Conservation (phyloP, 1,140 invertebrate species). For the Pollicipes pollicipes region DNA sequence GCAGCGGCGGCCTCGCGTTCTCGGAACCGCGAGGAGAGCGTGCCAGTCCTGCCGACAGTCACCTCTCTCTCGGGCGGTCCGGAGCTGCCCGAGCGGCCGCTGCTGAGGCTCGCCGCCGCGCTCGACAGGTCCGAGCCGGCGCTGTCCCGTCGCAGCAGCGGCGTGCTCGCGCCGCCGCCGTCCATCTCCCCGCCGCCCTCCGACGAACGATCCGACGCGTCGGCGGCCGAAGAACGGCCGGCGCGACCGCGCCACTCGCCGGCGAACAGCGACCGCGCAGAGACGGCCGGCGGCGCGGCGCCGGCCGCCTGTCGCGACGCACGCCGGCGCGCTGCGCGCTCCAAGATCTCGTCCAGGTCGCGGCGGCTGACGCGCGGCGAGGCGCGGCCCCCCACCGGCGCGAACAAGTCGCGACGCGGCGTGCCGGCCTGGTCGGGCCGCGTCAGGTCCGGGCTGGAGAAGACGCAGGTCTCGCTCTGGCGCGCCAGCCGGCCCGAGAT, state of each 20-base stretch:
- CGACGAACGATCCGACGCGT: neutral
- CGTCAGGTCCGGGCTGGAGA: neutral
- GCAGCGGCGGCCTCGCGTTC: no score
- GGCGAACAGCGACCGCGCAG: neutral
- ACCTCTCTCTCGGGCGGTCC: neutral
- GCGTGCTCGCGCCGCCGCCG: no score
- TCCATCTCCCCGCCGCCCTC: neutral
- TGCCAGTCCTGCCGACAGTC: no score
- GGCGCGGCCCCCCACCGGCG: no score
- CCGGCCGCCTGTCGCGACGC: neutral
- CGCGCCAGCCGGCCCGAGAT: neutral
- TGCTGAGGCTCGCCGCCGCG: no score
- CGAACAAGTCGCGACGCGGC: neutral
- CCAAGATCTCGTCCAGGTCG: neutral
- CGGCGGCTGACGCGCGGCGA: neutral
- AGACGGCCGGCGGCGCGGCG: neutral
- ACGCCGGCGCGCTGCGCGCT: neutral
- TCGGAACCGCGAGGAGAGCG: no score
- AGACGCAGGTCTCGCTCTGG: neutral
- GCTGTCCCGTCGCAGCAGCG: neutral
- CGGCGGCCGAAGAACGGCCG: no score
- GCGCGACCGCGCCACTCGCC: neutral
- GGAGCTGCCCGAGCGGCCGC: neutral
- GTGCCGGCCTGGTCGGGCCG: no score
- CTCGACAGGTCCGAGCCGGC: neutral